Conservation (phyloP, 2,113 vertebrate genomes). For the Candoia aspera region DNA sequence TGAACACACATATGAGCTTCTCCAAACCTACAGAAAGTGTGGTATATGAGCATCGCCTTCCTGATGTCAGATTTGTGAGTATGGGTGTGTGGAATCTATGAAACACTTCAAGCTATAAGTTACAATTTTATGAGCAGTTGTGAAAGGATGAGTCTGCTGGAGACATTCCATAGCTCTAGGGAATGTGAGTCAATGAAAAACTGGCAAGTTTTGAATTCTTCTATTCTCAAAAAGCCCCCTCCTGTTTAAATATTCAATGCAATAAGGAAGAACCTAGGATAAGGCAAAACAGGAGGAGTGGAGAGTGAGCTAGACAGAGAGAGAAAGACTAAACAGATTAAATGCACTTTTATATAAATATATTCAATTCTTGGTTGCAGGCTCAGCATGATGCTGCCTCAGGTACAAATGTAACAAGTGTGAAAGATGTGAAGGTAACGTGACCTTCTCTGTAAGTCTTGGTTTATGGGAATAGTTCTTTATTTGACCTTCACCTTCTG, state of each 20-base stretch:
- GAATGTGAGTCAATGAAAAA: constrained; percentile 5
- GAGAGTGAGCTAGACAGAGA: background rate
- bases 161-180: background rate
- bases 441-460: constrained; percentile 7
- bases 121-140: background rate
- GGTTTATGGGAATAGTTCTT: constrained; percentile 2
- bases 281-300: background rate
- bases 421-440: constrained; percentile 1
- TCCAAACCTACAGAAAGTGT: background rate
- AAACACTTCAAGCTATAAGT: background rate
- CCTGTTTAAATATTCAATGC: background rate
- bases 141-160: background rate
- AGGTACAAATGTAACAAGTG: constrained; percentile 7
- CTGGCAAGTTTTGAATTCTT: background rate
- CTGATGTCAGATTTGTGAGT: background rate
- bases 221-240: background rate
- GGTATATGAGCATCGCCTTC: background rate
- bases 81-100: too few relatives aligned
- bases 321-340: background rate
- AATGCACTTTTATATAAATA: constrained; percentile 7
- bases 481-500: constrained; percentile 7
- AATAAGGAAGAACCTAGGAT: background rate
- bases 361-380: background rate
- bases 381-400: background rate
- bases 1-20: background rate